A percentile compares a stretch with the other conserved stretches of the same genome.
Evolutionary conservation across 2,797 vertebrate species (phyloP).

Genomic region (Loriculus beryllinus): DNA sequence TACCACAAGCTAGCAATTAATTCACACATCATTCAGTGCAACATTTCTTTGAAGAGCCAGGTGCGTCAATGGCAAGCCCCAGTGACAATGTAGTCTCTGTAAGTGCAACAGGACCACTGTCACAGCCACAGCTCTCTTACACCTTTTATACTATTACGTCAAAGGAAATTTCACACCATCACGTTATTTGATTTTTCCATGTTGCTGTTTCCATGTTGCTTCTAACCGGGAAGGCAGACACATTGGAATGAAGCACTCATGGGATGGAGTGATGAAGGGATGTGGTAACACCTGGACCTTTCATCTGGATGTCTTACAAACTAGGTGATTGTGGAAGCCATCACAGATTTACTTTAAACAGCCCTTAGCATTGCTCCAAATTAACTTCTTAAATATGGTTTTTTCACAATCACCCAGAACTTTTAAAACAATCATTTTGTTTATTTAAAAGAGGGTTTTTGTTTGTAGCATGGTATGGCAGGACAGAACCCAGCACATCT

Average conservation of each 20-base stretch:
- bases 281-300: neutral
- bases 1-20: fast-evolving
- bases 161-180: neutral
- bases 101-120: neutral
- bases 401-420: neutral
- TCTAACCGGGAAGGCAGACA: neutral
- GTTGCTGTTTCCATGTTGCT: neutral
- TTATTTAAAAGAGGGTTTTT: neutral
- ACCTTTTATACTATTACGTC: neutral
- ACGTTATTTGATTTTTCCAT: neutral
- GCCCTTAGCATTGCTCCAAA: neutral
- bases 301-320: neutral
- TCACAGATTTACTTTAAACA: neutral
- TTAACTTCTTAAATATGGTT: neutral
- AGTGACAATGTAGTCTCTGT: fast-evolving
- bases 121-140: neutral
- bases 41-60: neutral
- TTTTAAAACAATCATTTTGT: neutral
- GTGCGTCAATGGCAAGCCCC: neutral
- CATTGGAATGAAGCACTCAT: neutral
- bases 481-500: neutral
- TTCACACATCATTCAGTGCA: neutral
- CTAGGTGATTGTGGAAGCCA: neutral
- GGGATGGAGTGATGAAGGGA: neutral
- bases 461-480: neutral